Base-by-base conservation (phyloP, 2,797 vertebrate genomes). In the Emydoidea blandingii region DNA sequence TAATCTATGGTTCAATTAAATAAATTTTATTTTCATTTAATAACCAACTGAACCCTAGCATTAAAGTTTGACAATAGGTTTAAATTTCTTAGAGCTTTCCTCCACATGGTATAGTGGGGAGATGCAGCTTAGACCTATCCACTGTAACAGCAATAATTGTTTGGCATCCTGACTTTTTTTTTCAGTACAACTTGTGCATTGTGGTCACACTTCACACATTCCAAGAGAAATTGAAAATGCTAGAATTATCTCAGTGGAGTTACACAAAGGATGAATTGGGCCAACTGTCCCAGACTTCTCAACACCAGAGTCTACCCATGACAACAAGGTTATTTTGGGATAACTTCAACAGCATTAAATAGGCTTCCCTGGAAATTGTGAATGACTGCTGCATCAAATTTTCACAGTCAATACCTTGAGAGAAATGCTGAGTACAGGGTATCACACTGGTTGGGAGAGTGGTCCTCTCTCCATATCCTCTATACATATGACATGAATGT, bases 201-300 rank as follows among this genome's bases (percentile, higher is more conserved):
- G 80, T 79, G 80, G 78, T 91, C 54, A 88, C 54, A 79, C 83
- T 92, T 89, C 21, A 83, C 54, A 87, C 54, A 76, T 83, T 88
- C 88, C 18, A 87, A 81, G 23, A 90, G 41, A 97, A 92, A 94
- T 18, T 95, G 91, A 91, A 95, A 96, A 90, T 44, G 8, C 68
- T 81, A 92, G 81, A 88, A 86, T 90, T 5, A 93, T 94, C 89
- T 94, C 86, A 54, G 52, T 50, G 68, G 85, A 81, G 8, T n/a
- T 68, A 83, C 41, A 89, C 0, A 0, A 29, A 83, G 23, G 79
- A 88, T 85, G n/a, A 91, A 93, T 82, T 79, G 78, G 86, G 93
- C 47, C 80, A 53, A 50, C 80, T 93, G 78, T 80, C 89, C 82
- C 12, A 88, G 59, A 68, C 56, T 76, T 85, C 52, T 94, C 47